Percentiles rank a stretch among this genome's conserved stretches.
Evolutionary conservation across 2,888 invertebrate genomes (phyloP).

Genomic region (Hylaea fasciaria): DNA sequence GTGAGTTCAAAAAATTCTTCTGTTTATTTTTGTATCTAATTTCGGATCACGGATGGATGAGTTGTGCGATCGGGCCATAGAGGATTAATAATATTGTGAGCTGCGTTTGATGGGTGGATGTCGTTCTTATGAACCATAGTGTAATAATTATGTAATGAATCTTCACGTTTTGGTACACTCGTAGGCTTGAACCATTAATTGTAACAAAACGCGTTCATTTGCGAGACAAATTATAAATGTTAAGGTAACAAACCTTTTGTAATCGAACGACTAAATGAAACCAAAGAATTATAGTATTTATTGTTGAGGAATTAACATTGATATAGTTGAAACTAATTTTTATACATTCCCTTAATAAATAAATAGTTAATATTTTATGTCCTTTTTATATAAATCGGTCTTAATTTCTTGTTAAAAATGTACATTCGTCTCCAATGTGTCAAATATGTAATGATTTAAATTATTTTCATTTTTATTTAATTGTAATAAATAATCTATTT

Average conservation of each 20-base stretch:
- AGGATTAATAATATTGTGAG: slow-evolving; percentile 31
- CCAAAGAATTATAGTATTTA: slow-evolving; percentile 84
- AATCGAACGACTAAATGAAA: slow-evolving; percentile 78
- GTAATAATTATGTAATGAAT: slow-evolving; percentile 46
- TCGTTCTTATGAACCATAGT: slow-evolving; percentile 54
- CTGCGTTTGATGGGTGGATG: slow-evolving; percentile 41
- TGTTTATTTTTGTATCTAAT: not conserved
- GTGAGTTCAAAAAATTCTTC: too few species aligned
- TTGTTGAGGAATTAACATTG: slow-evolving; percentile 76
- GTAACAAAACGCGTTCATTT: slow-evolving; percentile 48
- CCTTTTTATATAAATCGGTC: slow-evolving; percentile 23
- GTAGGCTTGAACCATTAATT: slow-evolving; percentile 49
- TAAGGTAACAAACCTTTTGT: slow-evolving; percentile 59
- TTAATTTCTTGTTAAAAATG: slow-evolving; percentile 36
- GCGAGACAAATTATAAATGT: slow-evolving; percentile 50
- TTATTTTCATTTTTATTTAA: slow-evolving; percentile 53
- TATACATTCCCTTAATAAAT: slow-evolving; percentile 70
- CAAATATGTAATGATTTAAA: slow-evolving; percentile 52
- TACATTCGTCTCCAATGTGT: slow-evolving; percentile 57
- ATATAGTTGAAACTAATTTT: slow-evolving; percentile 77
- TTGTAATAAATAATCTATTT: slow-evolving; percentile 47
- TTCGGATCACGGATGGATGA: slow-evolving; percentile 4
- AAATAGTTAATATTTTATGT: slow-evolving; percentile 41
- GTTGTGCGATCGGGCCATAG: slow-evolving; percentile 19
- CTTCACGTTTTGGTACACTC: slow-evolving; percentile 47